Evolutionary conservation across 2,888 invertebrate genomes (phyloP).

Genomic region (Saturnia japonica): DNA sequence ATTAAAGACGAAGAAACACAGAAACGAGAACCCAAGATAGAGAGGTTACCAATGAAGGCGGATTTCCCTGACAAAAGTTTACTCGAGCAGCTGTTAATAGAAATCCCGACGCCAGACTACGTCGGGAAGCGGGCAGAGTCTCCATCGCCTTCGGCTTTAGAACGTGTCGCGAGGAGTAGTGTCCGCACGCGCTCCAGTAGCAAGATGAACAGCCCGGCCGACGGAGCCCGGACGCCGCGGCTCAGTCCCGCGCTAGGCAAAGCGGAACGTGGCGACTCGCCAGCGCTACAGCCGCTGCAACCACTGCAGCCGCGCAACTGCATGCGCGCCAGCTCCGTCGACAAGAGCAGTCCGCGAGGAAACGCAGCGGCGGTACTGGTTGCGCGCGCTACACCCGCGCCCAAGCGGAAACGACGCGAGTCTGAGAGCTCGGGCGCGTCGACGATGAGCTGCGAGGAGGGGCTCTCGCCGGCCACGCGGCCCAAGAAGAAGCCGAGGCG

Average conservation of each 20-base stretch:
- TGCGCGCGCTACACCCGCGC: constrained; percentile 73
- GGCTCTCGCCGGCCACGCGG: constrained; percentile 60
- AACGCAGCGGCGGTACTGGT: constrained; percentile 40
- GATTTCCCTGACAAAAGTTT: constrained; percentile 83
- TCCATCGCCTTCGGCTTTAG: constrained; percentile 73
- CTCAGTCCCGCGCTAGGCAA: constrained; percentile 67
- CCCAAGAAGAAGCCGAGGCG: constrained; percentile 68
- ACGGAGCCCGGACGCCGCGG: constrained; percentile 70
- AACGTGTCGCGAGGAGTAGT: constrained; percentile 74
- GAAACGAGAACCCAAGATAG: constrained; percentile 48
- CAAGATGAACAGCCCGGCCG: constrained; percentile 85
- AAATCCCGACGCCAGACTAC: constrained; percentile 86
- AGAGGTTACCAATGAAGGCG: constrained; percentile 69
- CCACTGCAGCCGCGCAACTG: constrained; percentile 51
- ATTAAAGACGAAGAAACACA: constrained; percentile 26
- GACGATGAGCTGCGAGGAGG: constrained; percentile 83
- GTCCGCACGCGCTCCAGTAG: constrained; percentile 86
- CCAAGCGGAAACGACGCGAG: constrained; percentile 89
- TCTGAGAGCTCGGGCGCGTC: constrained; percentile 88
- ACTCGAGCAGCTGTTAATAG: constrained; percentile 90
- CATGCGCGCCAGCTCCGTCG: constrained; percentile 62
- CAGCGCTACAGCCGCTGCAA: constrained; percentile 38
- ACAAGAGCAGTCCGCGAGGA: constrained; percentile 59
- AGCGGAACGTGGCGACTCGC: constrained; percentile 63
- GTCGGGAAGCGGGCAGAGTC: constrained; percentile 74